Base-by-base conservation (phyloP, 2,113 vertebrate species). In the Centropristis striata region DNA sequence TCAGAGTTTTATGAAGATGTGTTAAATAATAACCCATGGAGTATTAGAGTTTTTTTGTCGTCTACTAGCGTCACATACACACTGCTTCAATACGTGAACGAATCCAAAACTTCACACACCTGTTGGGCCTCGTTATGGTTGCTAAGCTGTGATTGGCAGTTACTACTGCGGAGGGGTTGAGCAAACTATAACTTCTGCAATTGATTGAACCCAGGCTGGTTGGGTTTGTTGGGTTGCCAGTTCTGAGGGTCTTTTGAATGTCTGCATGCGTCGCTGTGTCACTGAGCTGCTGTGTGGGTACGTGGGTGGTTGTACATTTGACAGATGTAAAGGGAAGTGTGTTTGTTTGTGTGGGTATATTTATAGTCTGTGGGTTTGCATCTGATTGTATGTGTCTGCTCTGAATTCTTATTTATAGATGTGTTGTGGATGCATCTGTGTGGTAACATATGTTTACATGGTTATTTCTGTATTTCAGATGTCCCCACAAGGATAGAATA, bases 1-100 rank as follows among this genome's bases (percentile, higher is more conserved):
- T 49, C 46, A 49, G 20, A 44, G 12, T 46, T 32, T 32, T 6
- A 6, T 32, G 6, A 32, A 32, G 32, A 32, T 32, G 32, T 32
- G 61, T 36, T 77, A 14, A 76, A 75, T 42, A 79, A 77, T 72
- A n/a, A n/a, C n/a, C n/a, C n/a, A 63, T 58, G 78, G n/a, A 72
- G 18, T 32, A 32, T 32, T 32, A 32, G 4, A 32, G 32, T 6
- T 32, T 32, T 32, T 32, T 32, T 4, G 32, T 32, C 32, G 32
- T 32, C 32, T 32, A n/a, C n/a, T n/a, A n/a, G n/a, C 8, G n/a
- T 6, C n/a, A 8, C 39, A 39, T 15, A 7, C 32, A 69, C 9
- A 25, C 28, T 16, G 32, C 47, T 21, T 32, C 27, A 50, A 14
- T 20, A 51, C 14, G 64, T 37, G 4, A 15, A 44, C 39, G 42